A percentile compares a stretch with the other conserved stretches of the same genome.
These are phyloP conservation scores for Clanis bilineata DNA, from an alignment of 2,888 invertebrate species.

Conservation along the genomic window DNA sequence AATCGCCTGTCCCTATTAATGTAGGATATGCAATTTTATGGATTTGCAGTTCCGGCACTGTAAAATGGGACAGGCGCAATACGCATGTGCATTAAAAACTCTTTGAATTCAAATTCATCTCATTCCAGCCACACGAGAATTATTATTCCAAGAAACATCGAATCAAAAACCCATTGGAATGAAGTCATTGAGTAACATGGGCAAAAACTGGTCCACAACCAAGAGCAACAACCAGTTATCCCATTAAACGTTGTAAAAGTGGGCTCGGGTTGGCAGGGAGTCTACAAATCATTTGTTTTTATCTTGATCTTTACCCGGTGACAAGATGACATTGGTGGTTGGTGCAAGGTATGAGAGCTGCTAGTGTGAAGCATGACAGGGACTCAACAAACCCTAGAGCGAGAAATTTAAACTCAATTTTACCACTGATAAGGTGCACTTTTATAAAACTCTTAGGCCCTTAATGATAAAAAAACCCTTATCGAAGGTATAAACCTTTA, in stretches of 20 bases:
- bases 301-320: conserved; percentile 40
- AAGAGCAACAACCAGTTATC: conserved; percentile 15
- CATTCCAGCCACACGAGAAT: not conserved
- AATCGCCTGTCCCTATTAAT: no score
- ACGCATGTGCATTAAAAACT: no score
- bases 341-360: conserved; percentile 24
- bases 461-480: no score
- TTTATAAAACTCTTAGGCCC: no score
- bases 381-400: no score
- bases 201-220: conserved; percentile 16
- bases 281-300: conserved; percentile 41
- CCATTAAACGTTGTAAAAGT: conserved; percentile 19
- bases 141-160: not conserved
- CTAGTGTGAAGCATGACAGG: no score
- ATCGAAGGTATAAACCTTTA: no score
- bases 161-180: not conserved
- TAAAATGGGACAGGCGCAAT: no score
- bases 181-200: conserved; percentile 8
- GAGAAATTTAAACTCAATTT: no score
- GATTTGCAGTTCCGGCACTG: no score
- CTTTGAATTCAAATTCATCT: not conserved
- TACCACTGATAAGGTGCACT: no score
- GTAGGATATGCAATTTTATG: no score
- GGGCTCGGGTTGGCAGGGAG: conserved; percentile 25
- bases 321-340: conserved; percentile 37